Evolutionary conservation across 2,113 vertebrate species (phyloP).

Genomic region (Hydrolagus affinis): DNA sequence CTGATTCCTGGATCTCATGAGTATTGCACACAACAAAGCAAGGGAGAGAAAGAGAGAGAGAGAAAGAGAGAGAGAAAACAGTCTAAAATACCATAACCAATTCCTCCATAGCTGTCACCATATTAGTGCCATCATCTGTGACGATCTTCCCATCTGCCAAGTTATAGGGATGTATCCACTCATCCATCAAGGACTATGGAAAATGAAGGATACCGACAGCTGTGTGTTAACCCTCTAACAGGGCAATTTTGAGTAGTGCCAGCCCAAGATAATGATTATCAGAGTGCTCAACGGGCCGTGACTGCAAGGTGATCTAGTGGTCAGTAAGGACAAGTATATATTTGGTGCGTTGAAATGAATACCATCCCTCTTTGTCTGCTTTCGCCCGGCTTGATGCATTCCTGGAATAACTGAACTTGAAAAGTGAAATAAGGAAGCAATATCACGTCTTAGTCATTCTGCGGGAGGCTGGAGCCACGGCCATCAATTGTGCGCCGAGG

Average conservation of each 20-base stretch:
- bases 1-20: neutral
- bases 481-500: too few species aligned
- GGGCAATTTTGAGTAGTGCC: neutral
- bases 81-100: neutral
- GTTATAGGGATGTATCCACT: neutral
- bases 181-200: conserved; percentile 2
- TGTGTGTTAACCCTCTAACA: conserved; percentile 20
- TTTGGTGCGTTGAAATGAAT: neutral
- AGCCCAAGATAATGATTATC: conserved; percentile 10
- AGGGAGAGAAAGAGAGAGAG: neutral
- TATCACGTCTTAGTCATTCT: neutral
- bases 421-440: conserved; percentile 7
- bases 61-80: neutral
- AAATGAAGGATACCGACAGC: neutral
- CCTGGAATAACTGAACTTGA: neutral
- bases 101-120: neutral
- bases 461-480: neutral
- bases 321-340: neutral
- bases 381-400: neutral
- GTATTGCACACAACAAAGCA: neutral
- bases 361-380: neutral
- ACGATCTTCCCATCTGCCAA: neutral
- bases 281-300: neutral
- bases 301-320: conserved; percentile 7
- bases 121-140: conserved; percentile 10